These are phyloP conservation scores for Dendrocincla fuliginosa DNA, from an alignment of 2,797 vertebrate species.

Conservation along the genomic window DNA sequence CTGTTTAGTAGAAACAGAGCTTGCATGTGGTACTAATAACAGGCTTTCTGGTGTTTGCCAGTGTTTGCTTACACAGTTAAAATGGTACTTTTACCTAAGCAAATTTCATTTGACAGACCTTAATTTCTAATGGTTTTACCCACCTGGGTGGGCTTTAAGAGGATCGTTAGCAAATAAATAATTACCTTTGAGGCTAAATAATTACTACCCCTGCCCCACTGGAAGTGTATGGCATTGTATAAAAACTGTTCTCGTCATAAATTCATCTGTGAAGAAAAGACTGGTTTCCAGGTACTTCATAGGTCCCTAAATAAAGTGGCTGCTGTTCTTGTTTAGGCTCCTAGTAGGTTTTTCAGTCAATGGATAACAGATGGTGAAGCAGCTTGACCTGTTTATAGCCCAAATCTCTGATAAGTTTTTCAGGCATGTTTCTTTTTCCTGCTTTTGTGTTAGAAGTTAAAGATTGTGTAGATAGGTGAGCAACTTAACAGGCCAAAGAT, in stretches of 20 bases:
- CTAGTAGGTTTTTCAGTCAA: background rate
- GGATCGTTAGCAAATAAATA: background rate
- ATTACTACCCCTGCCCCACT: background rate
- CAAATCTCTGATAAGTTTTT: background rate
- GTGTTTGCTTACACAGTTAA: background rate
- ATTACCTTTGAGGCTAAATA: background rate
- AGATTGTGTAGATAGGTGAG: background rate
- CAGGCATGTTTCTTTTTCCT: constrained; percentile 33
- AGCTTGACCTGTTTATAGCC: constrained; percentile 13
- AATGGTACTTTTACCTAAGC: background rate
- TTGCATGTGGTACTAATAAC: background rate
- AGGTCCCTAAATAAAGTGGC: background rate
- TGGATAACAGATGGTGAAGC: background rate
- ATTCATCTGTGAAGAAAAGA: background rate
- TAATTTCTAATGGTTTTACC: background rate
- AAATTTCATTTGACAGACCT: background rate
- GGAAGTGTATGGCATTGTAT: background rate
- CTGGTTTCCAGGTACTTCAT: background rate
- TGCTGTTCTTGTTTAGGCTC: background rate
- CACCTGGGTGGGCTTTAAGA: background rate
- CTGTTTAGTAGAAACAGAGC: background rate
- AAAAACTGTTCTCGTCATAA: background rate
- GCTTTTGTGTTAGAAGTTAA: constrained; percentile 27
- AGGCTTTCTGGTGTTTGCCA: background rate
- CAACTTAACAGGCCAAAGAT: background rate